phyloP scores from a whole-genome alignment of 2,113 vertebrate genomes.

The Chinchilla lanigera region DNA sequence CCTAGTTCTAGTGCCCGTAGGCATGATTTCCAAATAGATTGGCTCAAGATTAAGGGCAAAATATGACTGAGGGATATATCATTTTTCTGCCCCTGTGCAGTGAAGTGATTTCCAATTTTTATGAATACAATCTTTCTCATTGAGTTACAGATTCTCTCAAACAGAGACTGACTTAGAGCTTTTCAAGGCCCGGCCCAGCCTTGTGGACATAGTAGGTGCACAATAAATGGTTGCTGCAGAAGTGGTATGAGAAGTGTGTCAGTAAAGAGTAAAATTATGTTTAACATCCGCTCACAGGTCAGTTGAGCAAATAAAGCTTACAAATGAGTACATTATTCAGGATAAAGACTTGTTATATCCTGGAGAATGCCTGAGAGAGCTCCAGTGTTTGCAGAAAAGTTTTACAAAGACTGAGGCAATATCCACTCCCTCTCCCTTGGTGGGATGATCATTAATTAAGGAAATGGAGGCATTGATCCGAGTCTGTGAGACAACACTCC shows the following conservation, averaged over 20 bases:
- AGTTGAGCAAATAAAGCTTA: slow-evolving; percentile 25
- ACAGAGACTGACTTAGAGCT: not conserved
- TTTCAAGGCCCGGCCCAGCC: not conserved
- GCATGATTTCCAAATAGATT: not conserved
- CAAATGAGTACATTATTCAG: not conserved
- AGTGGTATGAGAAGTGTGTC: not conserved
- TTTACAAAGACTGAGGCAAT: slow-evolving; percentile 25
- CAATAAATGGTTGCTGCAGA: not conserved
- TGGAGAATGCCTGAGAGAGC: not conserved
- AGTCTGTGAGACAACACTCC: slow-evolving; percentile 4
- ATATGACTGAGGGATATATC: not conserved
- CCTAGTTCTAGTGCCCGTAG: not conserved
- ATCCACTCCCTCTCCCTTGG: not conserved
- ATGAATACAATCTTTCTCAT: not conserved
- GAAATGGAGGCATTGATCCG: not conserved
- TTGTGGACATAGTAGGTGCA: too few relatives aligned
- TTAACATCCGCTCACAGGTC: not conserved
- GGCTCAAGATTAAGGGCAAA: not conserved
- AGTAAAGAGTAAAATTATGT: not conserved
- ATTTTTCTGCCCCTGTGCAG: not conserved
- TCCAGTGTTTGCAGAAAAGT: slow-evolving; percentile 32
- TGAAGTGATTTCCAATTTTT: not conserved
- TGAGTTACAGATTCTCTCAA: not conserved
- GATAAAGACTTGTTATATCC: not conserved
- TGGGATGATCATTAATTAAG: slow-evolving; percentile 45